These are phyloP conservation scores for Deroplatys truncata DNA, from an alignment of 2,888 invertebrate genomes.

Conservation along the genomic window DNA sequence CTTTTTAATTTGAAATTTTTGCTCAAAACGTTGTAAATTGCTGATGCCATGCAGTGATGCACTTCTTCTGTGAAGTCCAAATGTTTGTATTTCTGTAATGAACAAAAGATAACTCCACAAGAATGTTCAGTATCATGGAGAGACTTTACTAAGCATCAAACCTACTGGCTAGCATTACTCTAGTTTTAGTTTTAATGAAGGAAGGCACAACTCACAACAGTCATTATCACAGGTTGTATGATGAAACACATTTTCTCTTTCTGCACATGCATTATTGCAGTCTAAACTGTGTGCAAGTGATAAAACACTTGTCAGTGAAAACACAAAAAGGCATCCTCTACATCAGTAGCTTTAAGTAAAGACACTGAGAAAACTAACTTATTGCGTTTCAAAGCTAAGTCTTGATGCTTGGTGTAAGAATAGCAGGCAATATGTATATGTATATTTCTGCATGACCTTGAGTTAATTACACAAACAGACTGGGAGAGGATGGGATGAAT, in stretches of 20 bases:
- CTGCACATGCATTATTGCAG: background rate
- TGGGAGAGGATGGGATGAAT: background rate
- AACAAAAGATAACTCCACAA: background rate
- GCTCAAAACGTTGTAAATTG: too few relatives aligned
- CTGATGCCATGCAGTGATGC: too few relatives aligned
- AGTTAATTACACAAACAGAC: background rate
- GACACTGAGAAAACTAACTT: background rate
- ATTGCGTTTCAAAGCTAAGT: background rate
- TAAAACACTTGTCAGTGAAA: background rate
- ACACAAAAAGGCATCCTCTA: background rate
- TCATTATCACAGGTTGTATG: background rate
- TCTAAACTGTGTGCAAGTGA: background rate
- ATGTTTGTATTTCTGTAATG: background rate
- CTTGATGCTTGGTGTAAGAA: background rate
- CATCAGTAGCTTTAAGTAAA: background rate
- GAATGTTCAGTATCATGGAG: background rate
- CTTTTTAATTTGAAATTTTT: too few relatives aligned
- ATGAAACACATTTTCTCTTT: background rate
- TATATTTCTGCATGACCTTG: slow-evolving; percentile 7
- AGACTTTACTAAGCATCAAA: background rate
- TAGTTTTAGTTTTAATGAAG: background rate
- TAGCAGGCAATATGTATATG: background rate
- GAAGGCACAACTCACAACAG: background rate
- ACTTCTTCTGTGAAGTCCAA: too few relatives aligned
- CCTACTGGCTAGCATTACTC: background rate